These are phyloP conservation scores for Mus minutoides DNA, from an alignment of 2,797 vertebrate species.

Conservation along the genomic window DNA sequence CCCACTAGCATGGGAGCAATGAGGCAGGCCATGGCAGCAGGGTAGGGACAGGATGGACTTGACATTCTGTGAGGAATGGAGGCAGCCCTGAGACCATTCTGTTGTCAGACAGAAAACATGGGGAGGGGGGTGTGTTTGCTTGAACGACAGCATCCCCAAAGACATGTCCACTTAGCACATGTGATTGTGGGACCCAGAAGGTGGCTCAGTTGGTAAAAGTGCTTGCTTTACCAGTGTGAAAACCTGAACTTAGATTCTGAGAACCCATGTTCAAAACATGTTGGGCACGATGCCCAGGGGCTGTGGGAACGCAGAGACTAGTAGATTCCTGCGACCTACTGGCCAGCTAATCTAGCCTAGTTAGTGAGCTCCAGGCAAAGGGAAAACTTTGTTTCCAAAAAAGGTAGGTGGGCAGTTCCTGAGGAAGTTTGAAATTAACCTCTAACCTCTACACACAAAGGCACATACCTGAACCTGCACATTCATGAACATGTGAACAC, in stretches of 20 bases:
- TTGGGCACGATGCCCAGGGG: not conserved
- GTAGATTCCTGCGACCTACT: not conserved
- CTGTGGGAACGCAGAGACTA: not conserved
- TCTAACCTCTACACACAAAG: not conserved
- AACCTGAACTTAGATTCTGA: not conserved
- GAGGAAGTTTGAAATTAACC: not conserved
- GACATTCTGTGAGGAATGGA: not conserved
- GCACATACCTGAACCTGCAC: not conserved
- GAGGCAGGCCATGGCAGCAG: not conserved
- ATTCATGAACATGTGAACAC: not conserved
- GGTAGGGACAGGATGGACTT: not conserved
- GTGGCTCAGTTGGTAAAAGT: not conserved
- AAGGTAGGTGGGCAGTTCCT: not conserved
- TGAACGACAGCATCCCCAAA: not conserved
- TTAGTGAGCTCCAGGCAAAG: not conserved
- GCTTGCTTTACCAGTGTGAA: not conserved
- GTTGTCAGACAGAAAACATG: not conserved
- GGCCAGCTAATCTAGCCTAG: not conserved
- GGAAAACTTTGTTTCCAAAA: not conserved
- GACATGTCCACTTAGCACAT: not conserved
- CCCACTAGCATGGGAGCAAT: not conserved
- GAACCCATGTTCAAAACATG: not conserved
- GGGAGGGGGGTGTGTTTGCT: too few relatives aligned
- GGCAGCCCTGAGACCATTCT: not conserved
- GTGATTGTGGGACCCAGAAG: not conserved